phyloP scores from a whole-genome alignment of 2,113 vertebrate genomes.

The Hipposideros armiger region DNA sequence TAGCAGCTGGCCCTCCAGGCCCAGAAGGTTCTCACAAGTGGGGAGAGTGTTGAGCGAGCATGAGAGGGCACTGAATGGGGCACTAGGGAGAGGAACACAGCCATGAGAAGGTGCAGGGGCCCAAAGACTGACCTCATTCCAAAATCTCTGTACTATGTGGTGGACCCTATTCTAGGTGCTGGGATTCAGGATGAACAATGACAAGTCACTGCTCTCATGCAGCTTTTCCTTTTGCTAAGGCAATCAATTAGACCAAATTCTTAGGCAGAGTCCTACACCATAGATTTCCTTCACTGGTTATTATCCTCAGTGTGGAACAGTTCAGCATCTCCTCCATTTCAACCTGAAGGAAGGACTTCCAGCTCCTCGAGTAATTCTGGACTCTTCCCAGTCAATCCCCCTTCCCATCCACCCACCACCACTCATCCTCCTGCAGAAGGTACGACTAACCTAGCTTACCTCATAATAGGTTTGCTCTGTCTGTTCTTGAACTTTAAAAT shows the following conservation, averaged over 20 bases:
- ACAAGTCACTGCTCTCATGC: not conserved
- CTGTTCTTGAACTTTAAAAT: not conserved
- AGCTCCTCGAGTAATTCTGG: not conserved
- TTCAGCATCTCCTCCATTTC: not conserved
- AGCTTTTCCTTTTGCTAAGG: not conserved
- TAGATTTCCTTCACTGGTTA: not conserved
- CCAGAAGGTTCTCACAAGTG: not conserved
- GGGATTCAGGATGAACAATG: not conserved
- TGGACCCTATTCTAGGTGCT: not conserved
- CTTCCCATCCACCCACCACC: not conserved
- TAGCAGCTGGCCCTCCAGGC: not conserved
- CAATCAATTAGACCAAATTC: not conserved
- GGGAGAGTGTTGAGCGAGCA: not conserved
- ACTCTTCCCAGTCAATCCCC: not conserved
- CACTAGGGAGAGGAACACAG: not conserved
- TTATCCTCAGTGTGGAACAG: not conserved
- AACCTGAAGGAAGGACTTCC: not conserved
- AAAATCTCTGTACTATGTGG: not conserved
- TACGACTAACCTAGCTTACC: not conserved
- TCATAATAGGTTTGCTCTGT: not conserved
- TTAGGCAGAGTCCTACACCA: not conserved
- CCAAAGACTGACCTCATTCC: not conserved
- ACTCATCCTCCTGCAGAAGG: accelerated
- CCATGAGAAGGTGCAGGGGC: not conserved
- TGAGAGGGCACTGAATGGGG: too few relatives aligned